Percentiles rank a stretch among this genome's conserved stretches.
Conservation (phyloP, 2,113 vertebrate genomes). For the Burhinus bistriatus region DNA sequence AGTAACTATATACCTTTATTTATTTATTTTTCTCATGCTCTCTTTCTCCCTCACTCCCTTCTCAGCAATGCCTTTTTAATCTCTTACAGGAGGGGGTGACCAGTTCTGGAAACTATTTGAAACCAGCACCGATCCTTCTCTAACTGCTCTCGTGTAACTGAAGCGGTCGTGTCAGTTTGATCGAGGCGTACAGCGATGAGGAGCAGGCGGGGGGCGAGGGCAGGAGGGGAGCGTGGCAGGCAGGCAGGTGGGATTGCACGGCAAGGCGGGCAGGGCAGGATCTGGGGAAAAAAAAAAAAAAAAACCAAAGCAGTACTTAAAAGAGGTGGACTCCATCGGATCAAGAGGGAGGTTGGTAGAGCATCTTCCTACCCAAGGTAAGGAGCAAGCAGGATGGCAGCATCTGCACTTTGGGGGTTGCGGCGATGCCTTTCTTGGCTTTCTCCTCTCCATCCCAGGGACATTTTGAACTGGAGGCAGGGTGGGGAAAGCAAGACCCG, state of each 20-base stretch:
- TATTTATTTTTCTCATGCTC: neutral
- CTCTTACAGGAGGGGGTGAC: conserved; percentile 25
- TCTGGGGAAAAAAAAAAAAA: neutral
- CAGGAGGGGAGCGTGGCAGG: neutral
- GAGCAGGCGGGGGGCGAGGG: neutral
- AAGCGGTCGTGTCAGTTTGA: neutral
- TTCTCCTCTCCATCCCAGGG: neutral
- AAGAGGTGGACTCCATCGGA: neutral
- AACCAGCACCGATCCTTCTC: neutral
- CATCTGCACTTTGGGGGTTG: neutral
- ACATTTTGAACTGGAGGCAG: neutral
- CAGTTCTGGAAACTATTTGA: conserved; percentile 30
- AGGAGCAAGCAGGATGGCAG: neutral
- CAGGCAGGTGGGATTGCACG: neutral
- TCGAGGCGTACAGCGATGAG: accelerated
- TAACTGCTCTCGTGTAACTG: neutral
- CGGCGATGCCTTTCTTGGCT: neutral
- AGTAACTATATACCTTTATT: conserved; percentile 44
- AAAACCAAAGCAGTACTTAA: neutral
- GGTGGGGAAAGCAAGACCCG: neutral
- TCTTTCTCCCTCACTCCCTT: neutral
- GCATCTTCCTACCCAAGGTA: neutral
- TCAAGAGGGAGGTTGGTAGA: neutral
- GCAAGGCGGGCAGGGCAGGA: neutral
- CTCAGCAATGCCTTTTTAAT: conserved; percentile 28